phyloP scores from a whole-genome alignment of 2,113 vertebrate species.

The Cheilinus undulatus region DNA sequence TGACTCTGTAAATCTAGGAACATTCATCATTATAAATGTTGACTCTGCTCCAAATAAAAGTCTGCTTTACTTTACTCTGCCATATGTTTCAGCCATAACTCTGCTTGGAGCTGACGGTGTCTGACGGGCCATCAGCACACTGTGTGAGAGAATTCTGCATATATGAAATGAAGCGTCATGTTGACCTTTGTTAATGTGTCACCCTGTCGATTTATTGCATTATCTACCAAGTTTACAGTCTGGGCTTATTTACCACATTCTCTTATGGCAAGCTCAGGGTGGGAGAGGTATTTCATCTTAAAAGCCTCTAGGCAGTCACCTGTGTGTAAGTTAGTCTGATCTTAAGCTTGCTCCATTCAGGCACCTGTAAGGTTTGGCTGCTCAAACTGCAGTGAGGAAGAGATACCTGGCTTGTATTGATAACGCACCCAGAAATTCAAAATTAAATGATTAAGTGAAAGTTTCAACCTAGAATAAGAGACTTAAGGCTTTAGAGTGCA shows the following conservation, averaged over 20 bases:
- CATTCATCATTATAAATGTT: slow-evolving; percentile 47
- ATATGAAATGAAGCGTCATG: slow-evolving; percentile 19
- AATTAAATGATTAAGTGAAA: no score
- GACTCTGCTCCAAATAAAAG: slow-evolving; percentile 50
- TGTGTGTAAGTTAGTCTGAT: no score
- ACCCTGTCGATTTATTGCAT: background rate
- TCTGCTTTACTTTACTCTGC: slow-evolving; percentile 60
- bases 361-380: no score
- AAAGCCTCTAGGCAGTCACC: no score
- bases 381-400: no score
- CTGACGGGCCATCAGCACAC: slow-evolving; percentile 16
- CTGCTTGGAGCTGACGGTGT: slow-evolving; percentile 10
- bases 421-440: no score
- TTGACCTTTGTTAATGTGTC: slow-evolving; percentile 7
- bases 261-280: background rate
- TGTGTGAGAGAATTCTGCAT: slow-evolving; percentile 8
- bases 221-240: background rate
- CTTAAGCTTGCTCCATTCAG: no score
- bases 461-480: no score
- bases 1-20: slow-evolving; percentile 32
- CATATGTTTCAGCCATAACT: slow-evolving; percentile 55
- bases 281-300: no score
- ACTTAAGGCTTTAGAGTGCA: no score
- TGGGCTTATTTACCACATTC: background rate
- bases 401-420: no score